Evolutionary conservation across 2,797 vertebrate species (phyloP), one percentile per base, ranked within the genome.

Genomic region (Pseudotriccus pelzelni): DNA sequence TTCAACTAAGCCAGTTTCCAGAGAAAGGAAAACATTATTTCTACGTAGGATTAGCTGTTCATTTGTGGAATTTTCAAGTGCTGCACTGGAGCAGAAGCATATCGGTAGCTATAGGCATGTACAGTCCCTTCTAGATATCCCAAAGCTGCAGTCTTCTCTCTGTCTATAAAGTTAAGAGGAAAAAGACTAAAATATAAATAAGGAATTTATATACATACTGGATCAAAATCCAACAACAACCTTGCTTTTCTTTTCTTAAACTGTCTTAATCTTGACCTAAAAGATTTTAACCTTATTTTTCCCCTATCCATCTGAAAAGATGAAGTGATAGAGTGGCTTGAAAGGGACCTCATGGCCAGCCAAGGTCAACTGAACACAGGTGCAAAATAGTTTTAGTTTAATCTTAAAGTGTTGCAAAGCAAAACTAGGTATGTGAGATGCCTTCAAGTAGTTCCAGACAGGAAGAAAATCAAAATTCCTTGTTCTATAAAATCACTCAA

Each of bases 351-450:
- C 34, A 14, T 36, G 34, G 22, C 17, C 37, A 44, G 5, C 16
- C 11, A 30, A 64, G 14, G 22, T 36, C 24, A 68, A 16, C n/a
- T 2, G 8, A 63, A 24, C 0, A 4, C 6, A 22, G 15, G 23
- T 59, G 7, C 1, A 6, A 60, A 82, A 37, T 49, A n/a, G 32
- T 69, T 93, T 70, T 56, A 39, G 8, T 56, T 81, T 81, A 9
- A 68, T n/a, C 23, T 89, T 58, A 7, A 81, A 77, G 16, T 56
- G 12, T 20, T 70, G 11, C 23, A 75, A 67, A 63, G 2, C 14
- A 15, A 39, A 55, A 67, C 23, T 44, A 34, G 6, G 6, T 37
- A 37, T 27, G 32, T 84, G 47, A 70, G 43, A 50, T 58, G 21
- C 37, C 39, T 90, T 85, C 39, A 66, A 56, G 36, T 28, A 62